A percentile compares a stretch with the other conserved stretches of the same genome.
phyloP scores from a whole-genome alignment of 2,797 vertebrate species.

The Oreortyx pictus region DNA sequence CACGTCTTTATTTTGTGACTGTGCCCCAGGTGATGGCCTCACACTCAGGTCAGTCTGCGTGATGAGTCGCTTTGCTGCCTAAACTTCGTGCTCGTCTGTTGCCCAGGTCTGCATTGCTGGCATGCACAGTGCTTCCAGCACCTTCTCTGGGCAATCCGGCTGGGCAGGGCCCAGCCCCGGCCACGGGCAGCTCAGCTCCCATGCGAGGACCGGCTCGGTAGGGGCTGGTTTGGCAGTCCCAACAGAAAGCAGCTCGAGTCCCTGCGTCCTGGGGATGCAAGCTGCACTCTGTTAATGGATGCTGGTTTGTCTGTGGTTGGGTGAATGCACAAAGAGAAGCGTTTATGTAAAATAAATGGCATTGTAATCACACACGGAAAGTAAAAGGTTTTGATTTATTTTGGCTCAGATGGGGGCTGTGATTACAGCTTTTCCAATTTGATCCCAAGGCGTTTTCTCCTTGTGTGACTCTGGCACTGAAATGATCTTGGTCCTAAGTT shows the following conservation, averaged over 20 bases:
- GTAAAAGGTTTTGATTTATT: constrained; percentile 10
- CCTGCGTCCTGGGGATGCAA: background rate
- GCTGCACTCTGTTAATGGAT: constrained; percentile 2
- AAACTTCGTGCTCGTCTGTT: background rate
- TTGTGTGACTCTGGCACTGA: background rate
- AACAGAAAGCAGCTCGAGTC: background rate
- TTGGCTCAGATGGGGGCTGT: background rate
- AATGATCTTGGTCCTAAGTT: background rate
- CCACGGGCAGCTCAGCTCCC: background rate
- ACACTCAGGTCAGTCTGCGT: background rate
- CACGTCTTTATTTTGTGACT: background rate
- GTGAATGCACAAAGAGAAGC: constrained; percentile 39
- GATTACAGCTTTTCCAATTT: background rate
- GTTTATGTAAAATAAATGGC: constrained; percentile 10
- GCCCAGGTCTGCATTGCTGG: background rate
- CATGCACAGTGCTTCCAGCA: accelerated
- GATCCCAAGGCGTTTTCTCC: background rate
- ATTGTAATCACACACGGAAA: background rate
- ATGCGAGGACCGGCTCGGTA: background rate
- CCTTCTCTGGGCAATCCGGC: background rate
- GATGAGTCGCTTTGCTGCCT: constrained; percentile 6
- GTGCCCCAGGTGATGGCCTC: background rate
- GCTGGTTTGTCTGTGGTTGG: constrained; percentile 6
- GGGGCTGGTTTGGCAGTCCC: background rate
- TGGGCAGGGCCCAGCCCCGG: background rate